Evolutionary conservation across 2,113 vertebrate species (phyloP).

Genomic region (Aramus guarauna): DNA sequence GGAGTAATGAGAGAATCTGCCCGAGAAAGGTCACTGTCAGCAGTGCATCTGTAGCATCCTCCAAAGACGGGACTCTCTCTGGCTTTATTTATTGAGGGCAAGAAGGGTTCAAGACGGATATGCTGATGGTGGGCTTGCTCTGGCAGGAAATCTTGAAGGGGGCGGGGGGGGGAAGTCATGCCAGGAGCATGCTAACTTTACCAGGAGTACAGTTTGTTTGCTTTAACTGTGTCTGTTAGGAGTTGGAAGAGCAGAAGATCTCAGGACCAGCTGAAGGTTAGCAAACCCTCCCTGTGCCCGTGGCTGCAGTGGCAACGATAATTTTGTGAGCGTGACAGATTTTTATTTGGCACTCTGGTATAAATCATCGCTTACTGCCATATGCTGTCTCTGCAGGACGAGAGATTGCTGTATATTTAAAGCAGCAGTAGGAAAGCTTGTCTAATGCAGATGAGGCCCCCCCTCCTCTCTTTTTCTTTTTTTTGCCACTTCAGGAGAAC

Average conservation of each 20-base stretch:
- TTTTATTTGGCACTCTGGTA: neutral
- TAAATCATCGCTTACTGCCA: neutral
- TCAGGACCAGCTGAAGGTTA: neutral
- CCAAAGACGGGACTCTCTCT: neutral
- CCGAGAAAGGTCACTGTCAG: neutral
- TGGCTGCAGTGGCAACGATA: neutral
- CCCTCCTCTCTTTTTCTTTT: too few species aligned
- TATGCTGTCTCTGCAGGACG: neutral
- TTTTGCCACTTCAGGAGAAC: neutral
- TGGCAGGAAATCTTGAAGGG: neutral
- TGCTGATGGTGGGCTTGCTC: neutral
- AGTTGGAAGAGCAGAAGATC: neutral
- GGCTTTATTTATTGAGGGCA: neutral
- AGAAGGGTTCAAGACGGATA: neutral
- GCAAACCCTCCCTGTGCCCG: neutral
- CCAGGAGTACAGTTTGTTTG: neutral
- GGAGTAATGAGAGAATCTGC: neutral
- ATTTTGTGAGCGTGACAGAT: neutral
- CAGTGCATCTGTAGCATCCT: neutral
- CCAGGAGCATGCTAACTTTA: neutral
- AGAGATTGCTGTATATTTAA: neutral
- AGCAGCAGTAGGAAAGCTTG: neutral
- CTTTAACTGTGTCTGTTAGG: neutral
- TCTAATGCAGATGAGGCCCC: neutral
- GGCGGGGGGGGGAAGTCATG: accelerated